Evolutionary conservation across 2,797 vertebrate species (phyloP).

Genomic region (Poecilia velifera): DNA sequence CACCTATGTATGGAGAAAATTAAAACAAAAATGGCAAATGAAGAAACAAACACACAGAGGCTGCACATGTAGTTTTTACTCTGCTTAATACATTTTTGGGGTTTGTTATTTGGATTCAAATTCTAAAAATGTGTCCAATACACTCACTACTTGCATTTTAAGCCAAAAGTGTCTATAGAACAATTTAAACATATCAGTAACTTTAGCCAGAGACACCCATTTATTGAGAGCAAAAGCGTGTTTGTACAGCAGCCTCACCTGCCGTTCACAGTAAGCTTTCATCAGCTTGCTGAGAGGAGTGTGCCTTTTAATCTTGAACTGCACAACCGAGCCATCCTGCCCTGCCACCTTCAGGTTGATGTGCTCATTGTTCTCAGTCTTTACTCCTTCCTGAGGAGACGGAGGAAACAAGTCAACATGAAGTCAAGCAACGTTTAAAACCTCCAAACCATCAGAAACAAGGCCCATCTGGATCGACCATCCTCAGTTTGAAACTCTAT

Average conservation of each 20-base stretch:
- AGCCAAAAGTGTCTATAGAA: not conserved
- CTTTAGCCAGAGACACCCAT: not conserved
- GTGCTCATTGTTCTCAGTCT: conserved; percentile 89
- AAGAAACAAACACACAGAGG: not conserved
- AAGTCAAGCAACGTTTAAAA: not conserved
- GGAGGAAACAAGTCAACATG: conserved; percentile 1
- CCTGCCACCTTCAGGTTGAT: conserved; percentile 93
- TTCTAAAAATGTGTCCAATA: not conserved
- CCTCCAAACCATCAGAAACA: too few species aligned
- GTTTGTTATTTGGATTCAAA: not conserved
- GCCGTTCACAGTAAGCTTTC: conserved; percentile 93
- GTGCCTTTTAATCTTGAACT: conserved; percentile 93
- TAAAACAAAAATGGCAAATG: not conserved
- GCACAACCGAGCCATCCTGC: conserved; percentile 92
- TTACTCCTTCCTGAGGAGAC: conserved; percentile 84
- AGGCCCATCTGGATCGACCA: not conserved
- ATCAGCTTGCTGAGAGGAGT: conserved; percentile 92
- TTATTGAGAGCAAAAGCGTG: not conserved
- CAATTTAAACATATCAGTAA: not conserved
- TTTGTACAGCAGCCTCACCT: conserved; percentile 74
- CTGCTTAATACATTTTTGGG: not conserved
- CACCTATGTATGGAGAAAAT: not conserved
- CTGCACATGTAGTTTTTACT: not conserved
- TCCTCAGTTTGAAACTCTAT: not conserved
- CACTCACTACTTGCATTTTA: not conserved